Evolutionary conservation across 2,113 vertebrate species (phyloP).

Genomic region (Coptodon rendalli): DNA sequence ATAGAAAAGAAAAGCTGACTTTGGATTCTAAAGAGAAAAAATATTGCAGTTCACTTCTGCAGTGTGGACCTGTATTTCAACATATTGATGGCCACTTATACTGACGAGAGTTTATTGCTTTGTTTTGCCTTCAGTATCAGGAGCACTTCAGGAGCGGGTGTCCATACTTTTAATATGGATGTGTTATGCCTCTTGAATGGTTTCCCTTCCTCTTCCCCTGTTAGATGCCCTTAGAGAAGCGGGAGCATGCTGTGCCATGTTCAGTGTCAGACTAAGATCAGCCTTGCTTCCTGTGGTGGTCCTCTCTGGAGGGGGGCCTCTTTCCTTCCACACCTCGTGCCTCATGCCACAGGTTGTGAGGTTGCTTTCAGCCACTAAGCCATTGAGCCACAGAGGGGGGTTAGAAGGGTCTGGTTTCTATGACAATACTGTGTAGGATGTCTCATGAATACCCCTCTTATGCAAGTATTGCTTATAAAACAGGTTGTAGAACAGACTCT

Average conservation of each 20-base stretch:
- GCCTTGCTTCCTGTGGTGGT: slow-evolving; percentile 33
- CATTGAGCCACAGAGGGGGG: background rate
- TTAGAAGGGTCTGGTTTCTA: background rate
- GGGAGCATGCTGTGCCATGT: slow-evolving; percentile 13
- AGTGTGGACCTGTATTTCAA: background rate
- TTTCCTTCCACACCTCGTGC: slow-evolving; percentile 51
- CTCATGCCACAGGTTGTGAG: slow-evolving; percentile 36
- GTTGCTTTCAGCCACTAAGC: background rate
- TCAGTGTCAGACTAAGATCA: slow-evolving; percentile 30
- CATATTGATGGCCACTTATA: background rate
- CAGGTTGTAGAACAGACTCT: background rate
- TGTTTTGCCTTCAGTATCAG: background rate
- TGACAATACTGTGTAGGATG: background rate
- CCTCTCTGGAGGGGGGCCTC: slow-evolving; percentile 14
- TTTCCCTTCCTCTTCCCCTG: slow-evolving; percentile 13
- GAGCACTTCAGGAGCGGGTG: background rate
- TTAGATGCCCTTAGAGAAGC: slow-evolving; percentile 15
- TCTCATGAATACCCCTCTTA: background rate
- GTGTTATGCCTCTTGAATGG: background rate
- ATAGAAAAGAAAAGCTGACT: background rate
- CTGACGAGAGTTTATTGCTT: background rate
- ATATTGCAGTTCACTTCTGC: background rate
- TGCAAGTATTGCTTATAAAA: background rate
- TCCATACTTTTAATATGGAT: background rate
- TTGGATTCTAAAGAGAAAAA: background rate